A percentile compares a stretch with the other conserved stretches of the same genome.
These are phyloP conservation scores for Turritopsis rubra DNA, from an alignment of 30 jellyfish, hydroid and myxozoan species.

Conservation along the genomic window DNA sequence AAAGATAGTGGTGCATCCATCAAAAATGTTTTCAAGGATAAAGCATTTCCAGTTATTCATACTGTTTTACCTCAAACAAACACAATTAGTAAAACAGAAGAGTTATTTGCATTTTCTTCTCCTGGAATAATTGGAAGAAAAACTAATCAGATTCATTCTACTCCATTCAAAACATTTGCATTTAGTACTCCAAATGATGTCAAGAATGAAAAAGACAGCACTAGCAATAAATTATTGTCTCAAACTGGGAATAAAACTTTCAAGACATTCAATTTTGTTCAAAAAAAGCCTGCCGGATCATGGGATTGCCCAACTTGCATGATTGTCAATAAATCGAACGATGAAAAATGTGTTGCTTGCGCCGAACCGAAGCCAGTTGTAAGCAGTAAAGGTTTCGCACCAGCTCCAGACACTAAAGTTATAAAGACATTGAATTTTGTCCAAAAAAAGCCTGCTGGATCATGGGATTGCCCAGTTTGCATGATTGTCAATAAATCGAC, in stretches of 20 bases:
- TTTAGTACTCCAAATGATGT: background rate
- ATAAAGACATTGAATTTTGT: background rate
- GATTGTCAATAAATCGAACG: conserved; percentile 15
- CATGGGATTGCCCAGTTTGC: conserved; percentile 56
- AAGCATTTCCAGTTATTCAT: background rate
- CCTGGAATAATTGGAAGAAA: background rate
- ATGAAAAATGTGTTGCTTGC: conserved; percentile 35
- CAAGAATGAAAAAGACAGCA: background rate
- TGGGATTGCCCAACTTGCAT: conserved; percentile 56
- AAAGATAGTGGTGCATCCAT: background rate
- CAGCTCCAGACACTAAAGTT: background rate
- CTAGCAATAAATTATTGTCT: background rate
- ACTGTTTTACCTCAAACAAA: background rate
- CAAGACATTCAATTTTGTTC: background rate
- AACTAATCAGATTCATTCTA: background rate
- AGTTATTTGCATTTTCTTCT: background rate
- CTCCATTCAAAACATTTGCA: background rate
- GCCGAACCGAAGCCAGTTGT: conserved; percentile 3
- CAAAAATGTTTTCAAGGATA: too few species aligned
- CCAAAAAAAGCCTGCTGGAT: conserved; percentile 23
- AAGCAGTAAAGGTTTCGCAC: background rate
- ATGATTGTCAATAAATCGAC: conserved; percentile 16
- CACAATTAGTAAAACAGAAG: background rate
- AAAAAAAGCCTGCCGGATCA: conserved; percentile 20
- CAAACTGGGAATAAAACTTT: background rate